Evolutionary conservation across 2,888 invertebrate genomes (phyloP).

Genomic region (Hirtodrosophila duncani): DNA sequence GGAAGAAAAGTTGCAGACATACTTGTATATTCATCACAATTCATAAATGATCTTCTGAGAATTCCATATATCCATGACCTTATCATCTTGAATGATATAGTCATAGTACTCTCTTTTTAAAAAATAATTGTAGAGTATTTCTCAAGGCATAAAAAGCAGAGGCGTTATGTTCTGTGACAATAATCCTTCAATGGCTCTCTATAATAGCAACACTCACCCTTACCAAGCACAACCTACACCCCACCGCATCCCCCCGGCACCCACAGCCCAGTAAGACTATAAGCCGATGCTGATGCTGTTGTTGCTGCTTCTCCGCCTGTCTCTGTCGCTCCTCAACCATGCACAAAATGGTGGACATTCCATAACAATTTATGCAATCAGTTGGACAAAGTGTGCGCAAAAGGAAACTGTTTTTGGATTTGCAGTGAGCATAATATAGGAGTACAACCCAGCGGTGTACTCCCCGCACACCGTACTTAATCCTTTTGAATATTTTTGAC

Average conservation of each 20-base stretch:
- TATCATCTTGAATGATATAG: neutral
- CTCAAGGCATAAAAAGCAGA: conserved; percentile 25
- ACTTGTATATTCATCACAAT: too few relatives aligned
- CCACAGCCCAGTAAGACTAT: too few relatives aligned
- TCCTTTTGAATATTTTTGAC: conserved; percentile 75
- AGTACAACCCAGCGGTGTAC: neutral
- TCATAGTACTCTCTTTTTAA: neutral
- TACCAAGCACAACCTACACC: neutral
- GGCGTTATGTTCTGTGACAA: conserved; percentile 23
- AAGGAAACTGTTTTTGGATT: conserved; percentile 30
- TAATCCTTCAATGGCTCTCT: conserved; percentile 24
- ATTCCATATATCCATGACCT: neutral
- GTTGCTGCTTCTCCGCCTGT: too few relatives aligned
- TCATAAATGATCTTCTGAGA: too few relatives aligned
- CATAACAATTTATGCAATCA: conserved; percentile 70
- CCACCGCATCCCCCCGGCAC: neutral
- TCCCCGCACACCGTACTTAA: conserved; percentile 43
- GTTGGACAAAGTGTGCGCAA: conserved; percentile 46
- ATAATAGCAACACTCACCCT: too few relatives aligned
- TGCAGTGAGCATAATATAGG: too few relatives aligned
- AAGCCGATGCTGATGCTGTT: too few relatives aligned
- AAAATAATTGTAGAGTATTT: conserved; percentile 9
- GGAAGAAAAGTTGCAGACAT: too few relatives aligned
- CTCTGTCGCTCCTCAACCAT: conserved; percentile 13
- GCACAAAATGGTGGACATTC: conserved; percentile 49